Percentiles rank a stretch among this genome's conserved stretches.
Evolutionary conservation across 2,113 vertebrate species (phyloP).

Genomic region (Prionailurus bengalensis): DNA sequence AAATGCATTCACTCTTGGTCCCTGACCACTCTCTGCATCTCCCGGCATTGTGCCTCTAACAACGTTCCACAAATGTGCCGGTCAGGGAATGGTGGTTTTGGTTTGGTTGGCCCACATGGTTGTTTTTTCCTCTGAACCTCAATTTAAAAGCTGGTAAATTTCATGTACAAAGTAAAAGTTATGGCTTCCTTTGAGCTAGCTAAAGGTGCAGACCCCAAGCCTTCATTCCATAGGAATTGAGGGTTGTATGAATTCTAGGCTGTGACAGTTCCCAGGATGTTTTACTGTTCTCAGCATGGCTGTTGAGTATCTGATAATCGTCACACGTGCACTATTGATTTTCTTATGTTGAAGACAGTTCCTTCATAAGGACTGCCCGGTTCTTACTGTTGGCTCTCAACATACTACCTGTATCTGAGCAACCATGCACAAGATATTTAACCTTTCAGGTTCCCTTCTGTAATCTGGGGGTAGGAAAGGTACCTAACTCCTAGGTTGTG

Average conservation of each 20-base stretch:
- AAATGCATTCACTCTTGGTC: not conserved
- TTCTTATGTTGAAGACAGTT: not conserved
- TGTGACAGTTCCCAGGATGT: rapidly evolving
- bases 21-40: not conserved
- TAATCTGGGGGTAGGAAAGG: not conserved
- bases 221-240: not conserved
- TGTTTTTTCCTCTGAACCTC: not conserved
- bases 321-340: rapidly evolving
- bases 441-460: not conserved
- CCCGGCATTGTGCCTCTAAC: not conserved
- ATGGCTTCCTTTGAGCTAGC: not conserved
- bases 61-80: rapidly evolving
- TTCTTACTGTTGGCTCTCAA: too few species aligned
- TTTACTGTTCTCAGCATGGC: rapidly evolving
- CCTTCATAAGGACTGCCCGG: not conserved
- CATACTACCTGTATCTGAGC: too few species aligned
- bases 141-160: not conserved
- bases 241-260: rapidly evolving
- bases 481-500: not conserved
- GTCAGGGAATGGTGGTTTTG: not conserved
- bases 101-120: not conserved
- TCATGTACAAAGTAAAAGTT: not conserved
- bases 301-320: rapidly evolving
- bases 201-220: not conserved
- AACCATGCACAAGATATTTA: not conserved